These are phyloP conservation scores for Phrynosoma platyrhinos DNA, from an alignment of 2,113 vertebrate genomes.

Conservation along the genomic window DNA sequence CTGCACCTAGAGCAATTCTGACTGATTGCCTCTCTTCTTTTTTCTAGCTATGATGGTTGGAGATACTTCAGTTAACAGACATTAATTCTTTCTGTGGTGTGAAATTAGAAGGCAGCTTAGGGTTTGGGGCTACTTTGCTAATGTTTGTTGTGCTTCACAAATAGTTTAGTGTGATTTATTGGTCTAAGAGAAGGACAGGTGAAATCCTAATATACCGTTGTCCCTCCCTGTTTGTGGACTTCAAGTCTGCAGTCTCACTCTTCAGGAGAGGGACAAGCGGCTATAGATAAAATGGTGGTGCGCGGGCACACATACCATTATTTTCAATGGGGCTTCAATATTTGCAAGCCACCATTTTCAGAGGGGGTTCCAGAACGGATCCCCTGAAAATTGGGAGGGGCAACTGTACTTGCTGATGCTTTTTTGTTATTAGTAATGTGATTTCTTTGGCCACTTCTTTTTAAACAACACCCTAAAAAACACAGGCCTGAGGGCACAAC, in stretches of 20 bases:
- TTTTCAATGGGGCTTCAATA: no score
- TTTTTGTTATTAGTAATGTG: no score
- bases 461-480: neutral
- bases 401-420: neutral
- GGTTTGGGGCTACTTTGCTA: neutral
- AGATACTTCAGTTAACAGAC: slow-evolving; percentile 23
- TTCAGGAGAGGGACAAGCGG: no score
- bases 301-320: no score
- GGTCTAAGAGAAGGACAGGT: slow-evolving; percentile 20
- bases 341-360: no score
- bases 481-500: no score
- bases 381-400: no score
- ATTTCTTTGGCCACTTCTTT: slow-evolving; percentile 10
- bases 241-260: no score
- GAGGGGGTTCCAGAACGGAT: no score
- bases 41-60: slow-evolving; percentile 8
- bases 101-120: slow-evolving; percentile 28
- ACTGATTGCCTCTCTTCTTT: slow-evolving; percentile 24
- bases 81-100: slow-evolving; percentile 42
- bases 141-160: slow-evolving; percentile 19
- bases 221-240: no score
- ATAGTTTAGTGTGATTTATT: slow-evolving; percentile 8
- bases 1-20: slow-evolving; percentile 27
- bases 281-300: no score
- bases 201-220: slow-evolving; percentile 1